These are phyloP conservation scores for Dipus sagitta DNA, from an alignment of 2,797 vertebrate genomes.

Conservation along the genomic window DNA sequence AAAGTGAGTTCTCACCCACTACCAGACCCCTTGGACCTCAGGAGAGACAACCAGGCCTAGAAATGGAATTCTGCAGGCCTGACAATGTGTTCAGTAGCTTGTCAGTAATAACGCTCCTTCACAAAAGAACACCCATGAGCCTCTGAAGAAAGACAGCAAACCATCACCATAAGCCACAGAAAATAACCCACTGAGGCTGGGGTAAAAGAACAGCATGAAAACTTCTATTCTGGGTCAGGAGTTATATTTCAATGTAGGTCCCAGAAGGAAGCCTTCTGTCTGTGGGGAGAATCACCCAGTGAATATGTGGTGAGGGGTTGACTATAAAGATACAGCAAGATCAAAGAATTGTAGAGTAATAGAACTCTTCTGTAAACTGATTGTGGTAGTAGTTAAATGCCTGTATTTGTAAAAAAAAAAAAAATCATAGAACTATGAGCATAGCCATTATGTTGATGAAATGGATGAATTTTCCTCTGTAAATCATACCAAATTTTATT, in stretches of 20 bases:
- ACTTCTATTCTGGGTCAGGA: background rate
- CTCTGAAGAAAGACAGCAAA: background rate
- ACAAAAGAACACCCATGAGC: background rate
- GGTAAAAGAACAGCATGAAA: background rate
- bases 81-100: background rate
- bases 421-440: background rate
- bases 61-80: background rate
- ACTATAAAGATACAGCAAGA: background rate
- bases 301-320: background rate
- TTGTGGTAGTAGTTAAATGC: background rate
- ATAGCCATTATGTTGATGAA: background rate
- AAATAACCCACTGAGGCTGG: background rate
- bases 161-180: background rate
- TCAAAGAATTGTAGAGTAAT: background rate
- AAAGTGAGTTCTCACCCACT: background rate
- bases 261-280: background rate
- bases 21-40: background rate
- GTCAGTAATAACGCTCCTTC: too few species aligned
- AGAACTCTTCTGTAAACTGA: too few species aligned
- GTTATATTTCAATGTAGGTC: background rate
- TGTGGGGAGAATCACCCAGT: fast-evolving
- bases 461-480: background rate
- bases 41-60: background rate
- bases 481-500: background rate
- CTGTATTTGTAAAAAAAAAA: background rate